Evolutionary conservation across 2,797 vertebrate species (phyloP).

Genomic region (Lepilemur septentrionalis): DNA sequence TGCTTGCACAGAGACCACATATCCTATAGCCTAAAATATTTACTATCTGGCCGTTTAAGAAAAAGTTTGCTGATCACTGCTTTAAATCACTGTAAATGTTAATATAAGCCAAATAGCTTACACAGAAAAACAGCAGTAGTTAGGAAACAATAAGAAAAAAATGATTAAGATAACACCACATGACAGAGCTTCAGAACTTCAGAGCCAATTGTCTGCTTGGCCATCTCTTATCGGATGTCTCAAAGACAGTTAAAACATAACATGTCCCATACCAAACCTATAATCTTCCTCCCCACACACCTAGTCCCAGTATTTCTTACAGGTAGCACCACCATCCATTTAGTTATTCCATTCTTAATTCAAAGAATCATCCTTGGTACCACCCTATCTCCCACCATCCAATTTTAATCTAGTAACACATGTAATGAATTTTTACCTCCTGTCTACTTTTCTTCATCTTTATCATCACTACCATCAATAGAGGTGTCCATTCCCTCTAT

Average conservation of each 20-base stretch:
- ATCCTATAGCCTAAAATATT: neutral
- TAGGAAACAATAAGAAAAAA: neutral
- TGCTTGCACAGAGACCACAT: neutral
- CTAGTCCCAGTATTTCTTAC: neutral
- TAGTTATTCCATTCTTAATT: neutral
- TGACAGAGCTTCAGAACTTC: neutral
- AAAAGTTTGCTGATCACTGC: neutral
- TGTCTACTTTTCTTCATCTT: neutral
- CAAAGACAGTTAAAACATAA: neutral
- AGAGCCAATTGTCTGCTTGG: neutral
- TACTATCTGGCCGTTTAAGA: neutral
- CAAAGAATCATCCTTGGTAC: neutral
- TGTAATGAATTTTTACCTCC: neutral
- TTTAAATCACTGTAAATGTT: neutral
- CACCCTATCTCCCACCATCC: neutral
- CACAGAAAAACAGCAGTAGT: neutral
- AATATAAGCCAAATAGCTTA: neutral
- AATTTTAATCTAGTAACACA: neutral
- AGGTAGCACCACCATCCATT: neutral
- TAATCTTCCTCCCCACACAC: neutral
- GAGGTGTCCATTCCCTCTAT: neutral
- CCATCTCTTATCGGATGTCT: neutral
- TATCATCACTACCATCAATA: neutral
- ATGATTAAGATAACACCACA: neutral
- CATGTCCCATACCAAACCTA: neutral